Conservation (phyloP, 2,113 vertebrate species). For the Bufo gargarizans region DNA sequence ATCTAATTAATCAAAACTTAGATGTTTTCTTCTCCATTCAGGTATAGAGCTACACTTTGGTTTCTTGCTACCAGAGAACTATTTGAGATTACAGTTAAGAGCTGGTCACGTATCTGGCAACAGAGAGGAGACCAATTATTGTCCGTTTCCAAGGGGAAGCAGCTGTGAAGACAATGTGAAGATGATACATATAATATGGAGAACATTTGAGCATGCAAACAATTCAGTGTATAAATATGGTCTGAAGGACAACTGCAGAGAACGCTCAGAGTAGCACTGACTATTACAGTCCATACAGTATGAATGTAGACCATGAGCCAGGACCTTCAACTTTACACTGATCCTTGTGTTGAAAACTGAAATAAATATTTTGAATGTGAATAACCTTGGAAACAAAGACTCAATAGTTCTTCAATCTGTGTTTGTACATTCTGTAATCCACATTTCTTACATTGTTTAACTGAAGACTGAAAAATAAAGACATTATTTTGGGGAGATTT, state of each 20-base stretch:
- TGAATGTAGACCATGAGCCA: not conserved
- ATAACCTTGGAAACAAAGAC: conserved; percentile 35
- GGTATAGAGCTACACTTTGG: too few relatives aligned
- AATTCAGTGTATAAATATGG: too few relatives aligned
- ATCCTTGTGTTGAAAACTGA: not conserved
- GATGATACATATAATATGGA: too few relatives aligned
- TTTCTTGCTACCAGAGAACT: too few relatives aligned
- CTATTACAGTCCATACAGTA: not conserved
- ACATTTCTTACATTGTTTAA: not conserved
- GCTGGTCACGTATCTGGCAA: not conserved
- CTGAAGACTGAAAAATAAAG: not conserved
- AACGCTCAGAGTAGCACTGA: too few relatives aligned
- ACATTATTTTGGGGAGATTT: not conserved
- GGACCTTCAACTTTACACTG: conserved; percentile 31
- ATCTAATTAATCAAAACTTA: too few relatives aligned
- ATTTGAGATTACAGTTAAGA: too few relatives aligned
- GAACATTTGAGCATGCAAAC: too few relatives aligned
- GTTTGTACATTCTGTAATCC: not conserved
- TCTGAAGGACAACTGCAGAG: too few relatives aligned
- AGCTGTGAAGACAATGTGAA: too few relatives aligned
- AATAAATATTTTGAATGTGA: not conserved
- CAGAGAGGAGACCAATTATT: not conserved
- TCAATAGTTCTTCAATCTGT: not conserved
- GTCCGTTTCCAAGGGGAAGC: not conserved
- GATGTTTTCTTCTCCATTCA: too few relatives aligned